Conservation (phyloP, 2,113 vertebrate species). For the Piaya cayana region DNA sequence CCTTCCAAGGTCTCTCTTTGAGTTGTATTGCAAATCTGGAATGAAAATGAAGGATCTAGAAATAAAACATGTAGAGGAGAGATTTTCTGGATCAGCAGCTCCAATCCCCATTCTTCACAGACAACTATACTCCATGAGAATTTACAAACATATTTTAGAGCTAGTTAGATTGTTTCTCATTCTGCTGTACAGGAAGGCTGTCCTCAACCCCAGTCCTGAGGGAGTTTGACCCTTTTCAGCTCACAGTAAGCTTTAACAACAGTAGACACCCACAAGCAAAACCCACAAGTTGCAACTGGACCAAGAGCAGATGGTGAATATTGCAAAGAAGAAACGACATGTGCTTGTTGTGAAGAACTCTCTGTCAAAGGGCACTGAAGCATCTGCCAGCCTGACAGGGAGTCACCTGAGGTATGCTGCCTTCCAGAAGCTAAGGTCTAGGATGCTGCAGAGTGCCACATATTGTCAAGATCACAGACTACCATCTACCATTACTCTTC, state of each 20-base stretch:
- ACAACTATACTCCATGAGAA: not conserved
- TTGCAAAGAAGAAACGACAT: too few species aligned
- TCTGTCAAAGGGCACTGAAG: too few species aligned
- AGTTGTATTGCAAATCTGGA: not conserved
- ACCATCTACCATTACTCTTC: too few species aligned
- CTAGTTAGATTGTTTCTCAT: not conserved
- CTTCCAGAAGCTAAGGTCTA: too few species aligned
- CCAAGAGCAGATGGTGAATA: too few species aligned
- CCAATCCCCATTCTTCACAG: not conserved
- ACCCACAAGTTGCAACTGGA: too few species aligned
- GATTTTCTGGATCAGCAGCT: not conserved
- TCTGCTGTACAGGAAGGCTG: not conserved
- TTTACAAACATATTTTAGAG: not conserved
- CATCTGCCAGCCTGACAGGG: too few species aligned
- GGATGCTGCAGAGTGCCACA: too few species aligned
- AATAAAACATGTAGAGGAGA: not conserved
- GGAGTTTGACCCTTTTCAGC: not conserved
- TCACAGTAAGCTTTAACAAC: not conserved
- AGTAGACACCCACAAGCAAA: too few species aligned
- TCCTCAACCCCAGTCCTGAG: not conserved
- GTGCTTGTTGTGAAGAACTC: too few species aligned
- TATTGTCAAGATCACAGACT: too few species aligned
- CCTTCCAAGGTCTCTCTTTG: not conserved
- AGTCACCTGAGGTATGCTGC: too few species aligned
- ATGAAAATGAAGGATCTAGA: not conserved